Base-by-base conservation (phyloP, 2,113 vertebrate genomes). In the Vireo altiloquus region DNA sequence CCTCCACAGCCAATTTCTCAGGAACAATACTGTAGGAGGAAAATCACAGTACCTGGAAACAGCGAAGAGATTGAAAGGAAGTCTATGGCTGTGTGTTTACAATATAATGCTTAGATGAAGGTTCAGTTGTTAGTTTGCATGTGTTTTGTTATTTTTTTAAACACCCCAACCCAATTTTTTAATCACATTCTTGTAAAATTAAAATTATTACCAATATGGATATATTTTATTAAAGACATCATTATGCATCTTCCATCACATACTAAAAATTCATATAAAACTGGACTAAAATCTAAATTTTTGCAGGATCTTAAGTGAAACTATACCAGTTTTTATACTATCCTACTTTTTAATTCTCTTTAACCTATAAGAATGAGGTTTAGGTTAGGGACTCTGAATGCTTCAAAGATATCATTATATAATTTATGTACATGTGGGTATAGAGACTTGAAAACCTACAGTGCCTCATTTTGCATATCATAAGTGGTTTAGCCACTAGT, bases 1-100 rank as follows among this genome's bases (percentile, higher is more conserved):
- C 57, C 53, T 91, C 47, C 69, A 69, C 65, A 87, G 78, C 40
- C 53, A 69, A 69, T 40, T 93, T 76, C 53, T 82, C 70, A 76
- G 56, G 75, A 15, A 90, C 6, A 61, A 50, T 63, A 53, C 11
- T 33, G 33, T 10, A 69, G 71, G 50, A 82, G 39, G 77, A 94
- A 91, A 82, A 46, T 11, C 7, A 12, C 37, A 80, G 44, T 0
- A 12, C 11, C 37, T 61, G 46, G 31, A 71, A 87, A 53, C 28
- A 85, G 35, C 54, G 46, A 85, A 49, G 57, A 91, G n/a, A n/a
- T 63, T 68, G 21, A 76, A 82, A 79, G 17, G 33, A 86, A 80
- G 46, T 47, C 30, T 59, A 3, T 3, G 33, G 42, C 50, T 56
- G 10, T 9, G 82, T 82, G 25, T 63, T 86, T 39, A 46, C 30